A percentile compares a stretch with the other conserved stretches of the same genome.
phyloP scores from a whole-genome alignment of 2,888 invertebrate genomes.

The Mellilla xanthometata region DNA sequence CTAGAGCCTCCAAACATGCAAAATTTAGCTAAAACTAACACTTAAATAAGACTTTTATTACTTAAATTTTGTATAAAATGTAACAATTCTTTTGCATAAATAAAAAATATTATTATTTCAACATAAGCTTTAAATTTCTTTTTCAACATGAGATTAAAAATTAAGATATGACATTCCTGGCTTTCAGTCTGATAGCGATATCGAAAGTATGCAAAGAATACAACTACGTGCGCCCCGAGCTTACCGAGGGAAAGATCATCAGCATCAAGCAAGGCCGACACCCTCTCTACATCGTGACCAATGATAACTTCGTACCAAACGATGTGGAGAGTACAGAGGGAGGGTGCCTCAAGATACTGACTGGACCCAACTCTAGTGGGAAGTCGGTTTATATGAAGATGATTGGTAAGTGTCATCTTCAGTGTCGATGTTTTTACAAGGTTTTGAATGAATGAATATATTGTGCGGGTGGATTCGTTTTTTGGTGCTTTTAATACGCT shows the following conservation, averaged over 20 bases:
- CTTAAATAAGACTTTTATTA: too few relatives aligned
- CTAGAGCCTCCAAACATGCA: too few relatives aligned
- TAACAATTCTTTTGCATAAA: too few relatives aligned
- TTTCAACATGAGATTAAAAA: too few relatives aligned
- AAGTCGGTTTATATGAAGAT: conserved; percentile 97
- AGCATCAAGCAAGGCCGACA: conserved; percentile 87
- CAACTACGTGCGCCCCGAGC: conserved; percentile 84
- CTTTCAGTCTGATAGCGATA: conserved; percentile 84
- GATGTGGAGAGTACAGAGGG: conserved; percentile 83
- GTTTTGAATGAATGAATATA: too few relatives aligned
- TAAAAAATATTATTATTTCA: too few relatives aligned
- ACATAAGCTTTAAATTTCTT: neutral
- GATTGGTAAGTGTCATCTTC: conserved; percentile 56
- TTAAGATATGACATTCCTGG: too few relatives aligned
- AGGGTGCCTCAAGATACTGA: conserved; percentile 88
- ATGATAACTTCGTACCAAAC: conserved; percentile 88
- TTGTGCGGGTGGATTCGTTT: too few relatives aligned
- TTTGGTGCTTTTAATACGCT: too few relatives aligned
- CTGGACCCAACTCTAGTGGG: conserved; percentile 95
- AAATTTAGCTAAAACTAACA: too few relatives aligned
- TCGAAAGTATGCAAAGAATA: conserved; percentile 85
- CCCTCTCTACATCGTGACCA: conserved; percentile 87
- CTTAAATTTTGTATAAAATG: too few relatives aligned
- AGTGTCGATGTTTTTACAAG: too few relatives aligned
- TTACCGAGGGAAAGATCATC: conserved; percentile 82